phyloP scores from a whole-genome alignment of 2,797 vertebrate genomes.

The Periparus ater region DNA sequence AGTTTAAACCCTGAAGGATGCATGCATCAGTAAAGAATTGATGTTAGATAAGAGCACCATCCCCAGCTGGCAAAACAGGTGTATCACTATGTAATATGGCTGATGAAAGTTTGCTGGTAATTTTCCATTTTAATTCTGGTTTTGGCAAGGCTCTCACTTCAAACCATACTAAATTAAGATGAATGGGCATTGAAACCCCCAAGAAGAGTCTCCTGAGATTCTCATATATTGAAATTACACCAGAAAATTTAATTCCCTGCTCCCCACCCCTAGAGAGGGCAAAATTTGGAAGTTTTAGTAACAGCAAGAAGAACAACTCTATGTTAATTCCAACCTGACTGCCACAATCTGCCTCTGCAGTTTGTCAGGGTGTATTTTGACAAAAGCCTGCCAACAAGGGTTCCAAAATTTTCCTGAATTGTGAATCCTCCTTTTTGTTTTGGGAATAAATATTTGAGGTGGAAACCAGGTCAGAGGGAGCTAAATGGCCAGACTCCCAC shows the following conservation, averaged over 20 bases:
- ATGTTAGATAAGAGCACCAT: constrained; percentile 32
- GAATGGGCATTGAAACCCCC: neutral
- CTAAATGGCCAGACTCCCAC: neutral
- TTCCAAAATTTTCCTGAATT: constrained; percentile 16
- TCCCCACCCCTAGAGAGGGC: neutral
- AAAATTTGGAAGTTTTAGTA: neutral
- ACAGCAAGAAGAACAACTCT: neutral
- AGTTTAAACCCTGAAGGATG: constrained; percentile 20
- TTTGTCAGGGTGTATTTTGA: neutral
- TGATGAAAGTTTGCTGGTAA: neutral
- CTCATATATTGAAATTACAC: neutral
- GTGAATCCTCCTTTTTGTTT: constrained; percentile 41
- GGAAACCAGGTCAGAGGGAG: neutral
- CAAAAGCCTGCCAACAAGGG: neutral
- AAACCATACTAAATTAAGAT: neutral
- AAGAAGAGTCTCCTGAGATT: neutral
- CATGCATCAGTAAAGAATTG: constrained; percentile 32
- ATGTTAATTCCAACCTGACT: neutral
- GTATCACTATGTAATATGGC: neutral
- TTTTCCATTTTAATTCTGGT: neutral
- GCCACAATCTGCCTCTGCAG: neutral
- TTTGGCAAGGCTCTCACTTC: neutral
- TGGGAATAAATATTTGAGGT: constrained; percentile 27
- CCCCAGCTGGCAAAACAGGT: constrained; percentile 23
- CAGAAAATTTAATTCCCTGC: neutral